Conservation (phyloP, 1,140 invertebrate genomes). For the Neodiprion lecontei region DNA sequence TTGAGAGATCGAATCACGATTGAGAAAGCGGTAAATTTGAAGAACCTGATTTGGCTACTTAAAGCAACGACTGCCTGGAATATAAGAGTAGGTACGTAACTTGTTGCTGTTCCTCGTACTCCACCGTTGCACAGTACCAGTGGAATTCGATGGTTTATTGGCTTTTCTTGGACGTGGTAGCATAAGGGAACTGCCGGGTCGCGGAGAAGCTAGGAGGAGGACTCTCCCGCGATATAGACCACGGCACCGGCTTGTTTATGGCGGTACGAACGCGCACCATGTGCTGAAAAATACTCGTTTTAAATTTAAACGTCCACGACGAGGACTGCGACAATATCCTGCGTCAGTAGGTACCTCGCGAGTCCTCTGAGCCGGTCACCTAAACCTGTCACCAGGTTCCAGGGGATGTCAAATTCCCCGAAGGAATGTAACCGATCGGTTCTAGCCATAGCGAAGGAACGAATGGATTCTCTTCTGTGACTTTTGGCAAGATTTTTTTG, state of each 20-base stretch:
- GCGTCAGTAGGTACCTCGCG: not conserved
- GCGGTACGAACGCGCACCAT: slow-evolving; percentile 49
- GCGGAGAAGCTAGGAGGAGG: not conserved
- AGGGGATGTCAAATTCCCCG: too few relatives aligned
- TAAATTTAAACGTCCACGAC: slow-evolving; percentile 45
- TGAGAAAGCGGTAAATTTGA: not conserved
- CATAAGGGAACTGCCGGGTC: slow-evolving; percentile 39
- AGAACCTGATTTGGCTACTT: slow-evolving; percentile 7
- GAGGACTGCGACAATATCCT: not conserved
- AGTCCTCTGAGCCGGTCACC: too few relatives aligned
- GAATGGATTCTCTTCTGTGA: too few relatives aligned
- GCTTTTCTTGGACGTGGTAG: slow-evolving; percentile 56
- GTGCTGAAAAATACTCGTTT: slow-evolving; percentile 55
- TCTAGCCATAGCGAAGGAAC: too few relatives aligned
- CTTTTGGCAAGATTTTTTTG: too few relatives aligned
- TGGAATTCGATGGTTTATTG: slow-evolving; percentile 61
- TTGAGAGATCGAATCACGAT: not conserved
- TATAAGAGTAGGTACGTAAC: slow-evolving; percentile 47
- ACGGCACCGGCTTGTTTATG: slow-evolving; percentile 52
- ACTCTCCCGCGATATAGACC: slow-evolving; percentile 31
- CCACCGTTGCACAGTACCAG: slow-evolving; percentile 46
- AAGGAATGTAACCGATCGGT: too few relatives aligned
- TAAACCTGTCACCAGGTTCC: too few relatives aligned
- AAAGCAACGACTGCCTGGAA: slow-evolving; percentile 26
- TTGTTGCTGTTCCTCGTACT: slow-evolving; percentile 53